Percentiles rank a stretch among this genome's conserved stretches.
Evolutionary conservation across 2,888 invertebrate species (phyloP).

Genomic region (Arrhopalites spinosus): DNA sequence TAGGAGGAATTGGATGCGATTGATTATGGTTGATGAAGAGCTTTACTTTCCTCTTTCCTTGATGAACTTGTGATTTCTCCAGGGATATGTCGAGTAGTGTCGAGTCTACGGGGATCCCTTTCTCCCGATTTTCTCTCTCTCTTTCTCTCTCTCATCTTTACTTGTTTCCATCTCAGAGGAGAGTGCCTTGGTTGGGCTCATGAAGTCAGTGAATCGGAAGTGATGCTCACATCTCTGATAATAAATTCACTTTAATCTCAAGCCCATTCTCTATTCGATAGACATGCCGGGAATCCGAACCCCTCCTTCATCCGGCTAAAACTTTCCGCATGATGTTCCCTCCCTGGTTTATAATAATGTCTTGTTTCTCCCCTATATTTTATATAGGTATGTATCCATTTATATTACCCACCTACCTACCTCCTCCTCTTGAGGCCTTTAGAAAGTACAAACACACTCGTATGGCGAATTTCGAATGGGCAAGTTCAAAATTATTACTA

Average conservation of each 20-base stretch:
- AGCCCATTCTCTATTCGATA: constrained; percentile 32
- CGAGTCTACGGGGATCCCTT: constrained; percentile 40
- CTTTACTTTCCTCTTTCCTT: constrained; percentile 34
- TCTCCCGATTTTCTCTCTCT: constrained; percentile 8
- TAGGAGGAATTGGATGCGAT: constrained; percentile 41
- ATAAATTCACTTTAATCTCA: constrained; percentile 48
- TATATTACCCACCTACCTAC: no score
- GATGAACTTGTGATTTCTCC: constrained; percentile 55
- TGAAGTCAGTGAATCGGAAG: constrained; percentile 55
- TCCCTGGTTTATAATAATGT: constrained; percentile 27
- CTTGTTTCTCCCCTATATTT: constrained; percentile 17
- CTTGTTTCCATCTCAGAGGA: constrained; percentile 1
- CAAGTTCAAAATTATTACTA: no score
- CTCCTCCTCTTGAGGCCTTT: no score
- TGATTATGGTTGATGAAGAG: constrained; percentile 53
- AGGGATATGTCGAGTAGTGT: constrained; percentile 43
- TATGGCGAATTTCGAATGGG: no score
- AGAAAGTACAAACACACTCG: no score
- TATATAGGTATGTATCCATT: neutral
- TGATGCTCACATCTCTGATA: constrained; percentile 48
- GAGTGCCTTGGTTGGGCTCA: constrained; percentile 17
- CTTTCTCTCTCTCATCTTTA: constrained; percentile 14
- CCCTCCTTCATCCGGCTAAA: constrained; percentile 42
- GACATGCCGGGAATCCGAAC: constrained; percentile 16
- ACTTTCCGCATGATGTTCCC: constrained; percentile 32